Conservation (phyloP, 2,797 vertebrate genomes). For the Alca torda region DNA sequence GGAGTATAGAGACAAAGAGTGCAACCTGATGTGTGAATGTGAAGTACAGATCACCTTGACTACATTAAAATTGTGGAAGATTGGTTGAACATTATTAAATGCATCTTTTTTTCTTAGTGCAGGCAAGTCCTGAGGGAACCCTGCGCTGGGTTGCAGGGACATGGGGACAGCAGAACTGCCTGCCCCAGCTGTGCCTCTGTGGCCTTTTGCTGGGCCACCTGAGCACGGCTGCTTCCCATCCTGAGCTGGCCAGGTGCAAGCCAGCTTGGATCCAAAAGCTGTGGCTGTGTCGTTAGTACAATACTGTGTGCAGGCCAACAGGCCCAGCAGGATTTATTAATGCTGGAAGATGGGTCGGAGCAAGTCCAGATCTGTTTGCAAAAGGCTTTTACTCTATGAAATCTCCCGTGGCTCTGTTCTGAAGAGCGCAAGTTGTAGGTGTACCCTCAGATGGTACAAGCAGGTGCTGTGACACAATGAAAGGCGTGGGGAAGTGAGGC, state of each 20-base stretch:
- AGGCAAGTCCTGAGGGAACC: not conserved
- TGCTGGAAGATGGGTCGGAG: not conserved
- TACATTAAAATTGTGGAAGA: not conserved
- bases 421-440: not conserved
- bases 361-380: not conserved
- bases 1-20: not conserved
- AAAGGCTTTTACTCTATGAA: not conserved
- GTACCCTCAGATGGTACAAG: not conserved
- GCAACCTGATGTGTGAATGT: not conserved
- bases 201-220: not conserved
- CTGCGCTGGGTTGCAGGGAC: accelerated
- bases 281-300: not conserved
- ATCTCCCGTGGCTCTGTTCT: accelerated
- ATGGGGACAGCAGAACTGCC: not conserved
- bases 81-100: not conserved
- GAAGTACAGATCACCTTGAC: not conserved
- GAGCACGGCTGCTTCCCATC: not conserved
- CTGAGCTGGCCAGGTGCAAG: not conserved
- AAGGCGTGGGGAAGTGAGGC: not conserved
- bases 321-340: not conserved
- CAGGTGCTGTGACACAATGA: accelerated
- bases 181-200: not conserved
- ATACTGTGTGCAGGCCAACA: accelerated
- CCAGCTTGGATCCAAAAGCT: not conserved
- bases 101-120: not conserved